Base-by-base conservation (phyloP, 2,888 invertebrate species). In the Dioctria rufipes region DNA sequence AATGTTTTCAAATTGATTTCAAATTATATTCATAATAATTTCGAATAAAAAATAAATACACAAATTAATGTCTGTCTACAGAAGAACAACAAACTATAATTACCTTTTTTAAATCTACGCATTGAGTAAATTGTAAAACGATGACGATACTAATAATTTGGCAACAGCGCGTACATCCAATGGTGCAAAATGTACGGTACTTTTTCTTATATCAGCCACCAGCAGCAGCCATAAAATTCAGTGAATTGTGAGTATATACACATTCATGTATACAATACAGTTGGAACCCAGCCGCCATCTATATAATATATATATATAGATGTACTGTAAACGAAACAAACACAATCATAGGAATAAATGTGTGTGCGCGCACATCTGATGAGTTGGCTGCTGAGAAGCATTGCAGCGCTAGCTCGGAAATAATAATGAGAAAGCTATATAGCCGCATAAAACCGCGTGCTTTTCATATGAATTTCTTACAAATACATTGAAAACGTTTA, bases 101-200 rank as follows among this genome's bases (percentile, higher is more conserved):
- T 25, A 25, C 25, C 25, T 25, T 25, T 25, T 25, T 25, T 25
- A 25, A 25, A 25, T 25, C 25, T 25, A 25, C 25, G 25, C 25
- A 25, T 25, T 25, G 25, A 25, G 25, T 25, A 25, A 25, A 25
- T 25, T 25, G 25, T 25, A 25, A 25, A 25, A 25, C 25, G 25
- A 25, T 25, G 25, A 25, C 25, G 25, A 25, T 25, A 1, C 25
- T 25, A 25, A 25, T 25, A 46, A 46, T 46, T 46, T 46, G 49
- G 49, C 49, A 46, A 46, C 49, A 60, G 60, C 5, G 25, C 60
- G 11, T n/a, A n/a, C 3, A 25, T 46, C 25, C 6, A 43, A 11
- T 67, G 13, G 25, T 67, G 46, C 49, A 37, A 9, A 67, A 67
- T 67, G 5, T 49, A 67, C 67, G 46, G 67, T 67, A 67, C 67